phyloP scores from a whole-genome alignment of 2,113 vertebrate species.

The Lophochroa leadbeateri region DNA sequence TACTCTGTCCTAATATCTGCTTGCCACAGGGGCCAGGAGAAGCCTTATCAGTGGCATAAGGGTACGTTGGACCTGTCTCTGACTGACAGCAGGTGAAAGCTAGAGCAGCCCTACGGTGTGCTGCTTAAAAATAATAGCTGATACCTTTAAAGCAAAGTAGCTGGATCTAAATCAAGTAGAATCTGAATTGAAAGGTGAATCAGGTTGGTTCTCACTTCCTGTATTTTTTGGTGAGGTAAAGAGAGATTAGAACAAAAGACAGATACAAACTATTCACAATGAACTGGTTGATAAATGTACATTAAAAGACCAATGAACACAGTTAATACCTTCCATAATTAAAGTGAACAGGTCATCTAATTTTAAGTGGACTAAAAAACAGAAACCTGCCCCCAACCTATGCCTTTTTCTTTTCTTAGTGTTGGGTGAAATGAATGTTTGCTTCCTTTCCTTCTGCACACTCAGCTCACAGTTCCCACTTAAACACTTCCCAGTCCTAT shows the following conservation, averaged over 20 bases:
- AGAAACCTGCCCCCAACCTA: background rate
- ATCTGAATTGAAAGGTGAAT: background rate
- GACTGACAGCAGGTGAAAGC: background rate
- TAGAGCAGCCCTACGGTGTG: background rate
- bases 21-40: background rate
- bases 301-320: background rate
- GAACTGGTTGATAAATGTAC: background rate
- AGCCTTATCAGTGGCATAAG: background rate
- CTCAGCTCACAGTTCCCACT: background rate
- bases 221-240: background rate
- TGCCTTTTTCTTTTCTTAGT: background rate
- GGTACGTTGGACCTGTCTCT: background rate
- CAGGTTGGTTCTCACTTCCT: background rate
- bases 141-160: background rate
- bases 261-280: background rate
- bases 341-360: background rate
- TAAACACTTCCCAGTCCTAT: slow-evolving; percentile 28
- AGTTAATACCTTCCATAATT: background rate
- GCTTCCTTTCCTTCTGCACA: slow-evolving; percentile 7
- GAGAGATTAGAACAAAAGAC: background rate
- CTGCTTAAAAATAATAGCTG: background rate
- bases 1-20: background rate
- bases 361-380: background rate
- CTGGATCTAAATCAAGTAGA: background rate
- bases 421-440: background rate